Base-by-base conservation (phyloP, 2,888 invertebrate genomes). In the Pammene fasciana region DNA sequence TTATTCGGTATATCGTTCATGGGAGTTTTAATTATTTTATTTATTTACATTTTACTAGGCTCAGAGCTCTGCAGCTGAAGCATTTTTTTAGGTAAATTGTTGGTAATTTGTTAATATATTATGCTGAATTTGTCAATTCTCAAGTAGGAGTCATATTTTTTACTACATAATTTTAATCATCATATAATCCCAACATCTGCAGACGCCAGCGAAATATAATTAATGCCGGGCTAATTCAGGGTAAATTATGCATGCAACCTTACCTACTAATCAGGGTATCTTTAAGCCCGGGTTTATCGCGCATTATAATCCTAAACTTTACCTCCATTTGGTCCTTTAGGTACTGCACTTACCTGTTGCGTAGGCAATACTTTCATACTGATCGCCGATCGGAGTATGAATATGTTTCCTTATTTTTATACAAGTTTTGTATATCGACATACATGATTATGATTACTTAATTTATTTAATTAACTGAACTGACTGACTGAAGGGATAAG, bases 191-290 rank as follows among this genome's bases (percentile, higher is more conserved):
- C 13, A 26, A 9, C 4, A 43, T 57, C 43, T 57, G 57, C 18
- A 57, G 14, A 43, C 7, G 14, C 26, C 26, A 8, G 45, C 4
- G 9, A 46, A 41, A 13, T 60, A 16, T 14, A 45, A 34, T 46
- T 50, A 26, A 61, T 48, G 38, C 61, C 13, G 48, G 9, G 16
- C 34, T 50, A 26, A 61, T 48, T 48, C 61, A 11, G 48, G n/a
- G 16, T 48, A n/a, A 61, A 61, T 36, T 48, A 48, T 38, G 48
- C n/a, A 48, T 36, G 34, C n/a, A 46, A 36, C 60, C 11, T 61
- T 11, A 6, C 60, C 38, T 26, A 9, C 60, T 61, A 61, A 61
- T 61, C 16, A 48, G 48, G 48, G 61, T 61, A 61, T 18, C 16
- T 34, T 34, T 26, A 26, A 60, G 46, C 7, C 60, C 48, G 60